Evolutionary conservation across 2,888 invertebrate species (phyloP), one percentile per base, ranked within the genome.

Genomic region (Hirtodrosophila confusa): DNA sequence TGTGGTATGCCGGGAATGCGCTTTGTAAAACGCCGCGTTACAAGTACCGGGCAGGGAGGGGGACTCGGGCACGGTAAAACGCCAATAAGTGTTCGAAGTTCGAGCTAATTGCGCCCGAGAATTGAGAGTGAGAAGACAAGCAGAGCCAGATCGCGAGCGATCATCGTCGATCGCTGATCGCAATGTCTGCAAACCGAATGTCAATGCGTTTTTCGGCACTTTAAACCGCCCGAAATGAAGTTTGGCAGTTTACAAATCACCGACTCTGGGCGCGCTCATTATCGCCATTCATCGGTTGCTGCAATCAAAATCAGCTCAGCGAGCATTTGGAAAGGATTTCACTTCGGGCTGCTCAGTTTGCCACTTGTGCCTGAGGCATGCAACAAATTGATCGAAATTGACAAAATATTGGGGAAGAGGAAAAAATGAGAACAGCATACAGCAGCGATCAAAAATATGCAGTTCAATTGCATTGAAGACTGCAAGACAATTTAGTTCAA

Each of bases 171-270:
- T 75, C 61, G 72, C 48, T 50, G 85, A 82, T 79, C 72, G 78
- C 78, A 84, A 75, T 80, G 85, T 63, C 62, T 49, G 69, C 64
- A 69, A 65, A 74, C 51, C 74, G 82, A 82, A 83, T 85, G 86
- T 85, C 86, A 82, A 82, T 86, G 83, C 73, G 66, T 73, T 80
- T 86, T 86, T 69, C 80, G 86, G 83, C 82, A 86, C 86, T 83
- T 83, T 83, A 86, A 86, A 78, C 76, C 84, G 73, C 63, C 37
- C 64, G 78, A 80, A 80, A 84, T 80, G 76, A 80, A 76, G 80
- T 83, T 86, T 86, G 80, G 58, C 83, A 86, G 88, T 88, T 88
- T 86, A 88, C 86, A 86, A 86, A 86, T 86, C 86, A 88, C 86
- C 80, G 80, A 80, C 73, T 64, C 39, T 3, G 51, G 17, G 6